Percentiles rank a stretch among this genome's conserved stretches.
Conservation (phyloP, 2,797 vertebrate species). For the Lateolabrax maculatus region DNA sequence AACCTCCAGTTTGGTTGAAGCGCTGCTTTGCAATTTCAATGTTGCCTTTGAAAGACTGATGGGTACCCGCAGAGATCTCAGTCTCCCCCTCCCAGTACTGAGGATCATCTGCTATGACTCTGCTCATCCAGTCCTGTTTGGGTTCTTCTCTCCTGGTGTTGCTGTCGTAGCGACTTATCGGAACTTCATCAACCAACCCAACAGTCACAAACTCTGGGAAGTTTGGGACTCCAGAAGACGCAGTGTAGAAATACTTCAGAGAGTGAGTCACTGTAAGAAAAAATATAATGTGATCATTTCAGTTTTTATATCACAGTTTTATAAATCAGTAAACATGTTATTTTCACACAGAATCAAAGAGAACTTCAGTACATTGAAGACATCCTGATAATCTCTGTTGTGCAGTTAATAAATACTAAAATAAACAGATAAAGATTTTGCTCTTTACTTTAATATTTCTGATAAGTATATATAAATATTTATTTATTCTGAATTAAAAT, state of each 20-base stretch:
- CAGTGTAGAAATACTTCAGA: conserved; percentile 59
- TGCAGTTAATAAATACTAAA: too few relatives aligned
- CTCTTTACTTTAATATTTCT: neutral
- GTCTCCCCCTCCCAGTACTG: conserved; percentile 12
- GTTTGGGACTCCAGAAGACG: conserved; percentile 27
- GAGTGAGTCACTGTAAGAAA: conserved; percentile 60
- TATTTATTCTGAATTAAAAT: neutral
- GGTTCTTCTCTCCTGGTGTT: neutral
- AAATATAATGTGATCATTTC: too few relatives aligned
- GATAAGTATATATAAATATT: neutral
- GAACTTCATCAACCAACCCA: conserved; percentile 55
- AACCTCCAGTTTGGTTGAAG: conserved; percentile 78
- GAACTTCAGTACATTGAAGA: too few relatives aligned
- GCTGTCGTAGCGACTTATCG: conserved; percentile 40
- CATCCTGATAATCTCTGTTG: too few relatives aligned
- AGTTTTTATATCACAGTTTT: too few relatives aligned
- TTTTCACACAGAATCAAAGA: too few relatives aligned
- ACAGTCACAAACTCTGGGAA: conserved; percentile 67
- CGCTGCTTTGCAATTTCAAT: neutral
- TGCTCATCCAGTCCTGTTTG: conserved; percentile 68
- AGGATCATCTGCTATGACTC: neutral
- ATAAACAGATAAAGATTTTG: neutral
- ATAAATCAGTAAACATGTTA: too few relatives aligned
- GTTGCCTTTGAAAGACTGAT: fast-evolving
- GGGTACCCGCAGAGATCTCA: fast-evolving